Evolutionary conservation across 2,888 invertebrate species (phyloP).

Genomic region (Atethmia centrago): DNA sequence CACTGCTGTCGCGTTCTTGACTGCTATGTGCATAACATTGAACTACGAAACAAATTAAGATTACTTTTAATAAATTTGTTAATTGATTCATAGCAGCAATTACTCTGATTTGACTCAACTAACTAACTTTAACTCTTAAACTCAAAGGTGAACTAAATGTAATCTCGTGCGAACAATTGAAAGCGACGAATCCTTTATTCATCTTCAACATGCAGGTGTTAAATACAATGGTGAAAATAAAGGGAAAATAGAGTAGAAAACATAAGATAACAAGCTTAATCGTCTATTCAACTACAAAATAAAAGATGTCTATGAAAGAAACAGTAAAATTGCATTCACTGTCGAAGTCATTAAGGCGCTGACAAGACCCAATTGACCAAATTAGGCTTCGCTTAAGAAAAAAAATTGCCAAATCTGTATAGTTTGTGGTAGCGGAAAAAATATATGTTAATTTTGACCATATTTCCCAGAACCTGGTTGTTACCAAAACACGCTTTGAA

Average conservation of each 20-base stretch:
- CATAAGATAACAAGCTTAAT: conserved; percentile 41
- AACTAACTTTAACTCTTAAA: neutral
- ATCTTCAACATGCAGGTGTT: conserved; percentile 48
- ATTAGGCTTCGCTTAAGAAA: too few relatives aligned
- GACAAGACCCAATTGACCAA: too few relatives aligned
- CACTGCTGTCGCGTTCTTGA: neutral
- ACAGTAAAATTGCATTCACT: conserved; percentile 27
- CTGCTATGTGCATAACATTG: conserved; percentile 12
- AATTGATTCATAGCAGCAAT: conserved; percentile 27
- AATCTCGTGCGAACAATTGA: conserved; percentile 17
- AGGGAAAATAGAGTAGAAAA: conserved; percentile 30
- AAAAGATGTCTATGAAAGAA: conserved; percentile 28
- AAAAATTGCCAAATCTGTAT: too few relatives aligned
- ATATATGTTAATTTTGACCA: too few relatives aligned
- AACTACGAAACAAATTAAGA: conserved; percentile 13
- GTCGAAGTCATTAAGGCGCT: neutral
- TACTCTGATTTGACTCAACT: neutral
- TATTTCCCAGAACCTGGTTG: too few relatives aligned
- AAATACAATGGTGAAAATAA: conserved; percentile 50
- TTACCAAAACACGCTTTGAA: too few relatives aligned
- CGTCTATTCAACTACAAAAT: conserved; percentile 52
- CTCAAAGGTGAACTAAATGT: conserved; percentile 2
- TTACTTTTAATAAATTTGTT: neutral
- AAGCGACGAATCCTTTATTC: neutral
- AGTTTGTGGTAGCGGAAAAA: too few relatives aligned